Evolutionary conservation across 2,888 invertebrate species (phyloP), one percentile per base, ranked within the genome.

Genomic region (Notocelia uddmanniana): DNA sequence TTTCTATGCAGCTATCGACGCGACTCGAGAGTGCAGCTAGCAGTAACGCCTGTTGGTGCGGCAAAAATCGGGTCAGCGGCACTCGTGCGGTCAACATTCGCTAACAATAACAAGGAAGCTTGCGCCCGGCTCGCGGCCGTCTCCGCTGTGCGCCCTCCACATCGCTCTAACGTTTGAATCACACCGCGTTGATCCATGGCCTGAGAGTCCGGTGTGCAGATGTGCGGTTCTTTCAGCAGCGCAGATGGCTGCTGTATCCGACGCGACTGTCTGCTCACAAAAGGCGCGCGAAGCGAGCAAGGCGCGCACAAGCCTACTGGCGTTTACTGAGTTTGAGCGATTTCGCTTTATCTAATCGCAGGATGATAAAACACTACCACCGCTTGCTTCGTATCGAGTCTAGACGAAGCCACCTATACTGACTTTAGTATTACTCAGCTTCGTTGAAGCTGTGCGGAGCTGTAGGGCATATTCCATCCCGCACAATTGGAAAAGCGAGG

Each of bases 341-440:
- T 83, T 84, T 83, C 79, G 84, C 89, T 88, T 88, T 90, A 91
- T 91, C 90, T 90, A 90, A 90, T 90, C 90, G 87, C 80, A 74
- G 81, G 83, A 82, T 80, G 90, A 90, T 90, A 90, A 86, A 83
- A 81, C 78, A 76, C 81, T 81, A 79, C 79, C 78, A 80, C 83
- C 78, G 79, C 78, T 73, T 75, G 82, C 80, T 83, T 81, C 81
- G 81, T 74, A 73, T 69, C 62, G 68, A 50, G 72, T 54, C 73
- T 57, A 58, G 23, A 45, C 60, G 34, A 66, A 68, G 62, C 75
- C 68, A 58, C 67, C 66, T 58, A 10, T 37, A 37, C 54, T 69
- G 63, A 18, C 57, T 50, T 73, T 63, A 57, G 34, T 52, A 73
- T 59, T 54, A 21, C 34, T 34, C 54, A 19, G 62, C 41, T 48